These are phyloP conservation scores for Myiothlypis coronata DNA, from an alignment of 2,797 vertebrate species.

Conservation along the genomic window DNA sequence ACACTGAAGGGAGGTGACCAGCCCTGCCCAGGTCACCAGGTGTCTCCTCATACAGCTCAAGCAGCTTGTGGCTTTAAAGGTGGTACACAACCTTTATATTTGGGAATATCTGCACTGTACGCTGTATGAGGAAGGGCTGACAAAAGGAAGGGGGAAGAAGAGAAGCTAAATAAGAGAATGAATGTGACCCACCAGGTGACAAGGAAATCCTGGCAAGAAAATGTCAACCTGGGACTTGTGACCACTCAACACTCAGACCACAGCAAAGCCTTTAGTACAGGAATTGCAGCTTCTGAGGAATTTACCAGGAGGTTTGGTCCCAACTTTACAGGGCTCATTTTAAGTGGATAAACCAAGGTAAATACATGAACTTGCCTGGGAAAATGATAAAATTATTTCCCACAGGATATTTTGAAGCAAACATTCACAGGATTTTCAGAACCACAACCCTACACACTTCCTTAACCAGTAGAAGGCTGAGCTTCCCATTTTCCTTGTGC, in stretches of 20 bases:
- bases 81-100: fast-evolving
- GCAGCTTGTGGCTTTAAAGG: not conserved
- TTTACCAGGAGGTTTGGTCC: not conserved
- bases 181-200: not conserved
- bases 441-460: not conserved
- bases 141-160: not conserved
- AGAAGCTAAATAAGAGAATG: not conserved
- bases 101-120: fast-evolving
- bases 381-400: not conserved
- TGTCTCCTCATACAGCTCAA: not conserved
- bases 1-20: not conserved
- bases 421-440: not conserved
- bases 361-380: not conserved
- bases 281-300: not conserved
- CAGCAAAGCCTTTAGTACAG: not conserved
- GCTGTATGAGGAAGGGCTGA: not conserved
- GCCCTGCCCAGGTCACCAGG: fast-evolving
- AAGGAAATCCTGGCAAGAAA: not conserved
- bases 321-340: not conserved
- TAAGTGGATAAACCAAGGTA: not conserved
- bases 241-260: not conserved
- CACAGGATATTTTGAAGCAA: not conserved
- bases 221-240: fast-evolving
- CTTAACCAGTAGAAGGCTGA: not conserved
- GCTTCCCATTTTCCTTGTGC: not conserved